Percentiles rank a stretch among this genome's conserved stretches.
Conservation (phyloP, 1,140 invertebrate species). For the Drosophila cardini region DNA sequence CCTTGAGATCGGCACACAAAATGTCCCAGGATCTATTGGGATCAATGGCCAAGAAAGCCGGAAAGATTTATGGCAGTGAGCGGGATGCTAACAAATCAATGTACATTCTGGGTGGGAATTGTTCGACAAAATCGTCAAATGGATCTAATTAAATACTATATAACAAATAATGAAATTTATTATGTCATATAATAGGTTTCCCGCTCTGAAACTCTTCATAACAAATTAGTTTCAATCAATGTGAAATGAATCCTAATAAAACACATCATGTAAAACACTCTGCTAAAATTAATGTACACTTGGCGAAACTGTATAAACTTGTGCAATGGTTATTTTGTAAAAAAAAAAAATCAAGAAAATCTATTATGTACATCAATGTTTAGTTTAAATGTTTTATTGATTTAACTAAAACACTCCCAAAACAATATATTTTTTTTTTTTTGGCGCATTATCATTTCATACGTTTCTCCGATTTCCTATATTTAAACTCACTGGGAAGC, state of each 20-base stretch:
- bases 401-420: conserved; percentile 14
- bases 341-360: not conserved
- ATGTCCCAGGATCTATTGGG: conserved; percentile 95
- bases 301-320: conserved; percentile 27
- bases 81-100: conserved; percentile 80
- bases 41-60: conserved; percentile 97
- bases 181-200: conserved; percentile 54
- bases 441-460: conserved; percentile 13
- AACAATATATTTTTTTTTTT: conserved; percentile 2
- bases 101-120: conserved; percentile 76
- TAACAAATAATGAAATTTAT: conserved; percentile 47
- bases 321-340: conserved; percentile 25
- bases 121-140: conserved; percentile 79
- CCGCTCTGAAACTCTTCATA: conserved; percentile 51
- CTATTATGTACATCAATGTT: conserved; percentile 30
- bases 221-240: conserved; percentile 41
- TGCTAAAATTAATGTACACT: conserved; percentile 22
- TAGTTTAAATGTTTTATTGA: conserved; percentile 19
- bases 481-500: conserved; percentile 18
- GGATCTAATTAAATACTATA: conserved; percentile 73
- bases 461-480: not conserved
- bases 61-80: conserved; percentile 97
- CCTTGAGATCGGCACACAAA: conserved; percentile 95
- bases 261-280: conserved; percentile 42
- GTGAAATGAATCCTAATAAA: conserved; percentile 40